Percentiles rank a stretch among this genome's conserved stretches.
phyloP scores from a whole-genome alignment of 2,113 vertebrate genomes.

The Dascyllus trimaculatus region DNA sequence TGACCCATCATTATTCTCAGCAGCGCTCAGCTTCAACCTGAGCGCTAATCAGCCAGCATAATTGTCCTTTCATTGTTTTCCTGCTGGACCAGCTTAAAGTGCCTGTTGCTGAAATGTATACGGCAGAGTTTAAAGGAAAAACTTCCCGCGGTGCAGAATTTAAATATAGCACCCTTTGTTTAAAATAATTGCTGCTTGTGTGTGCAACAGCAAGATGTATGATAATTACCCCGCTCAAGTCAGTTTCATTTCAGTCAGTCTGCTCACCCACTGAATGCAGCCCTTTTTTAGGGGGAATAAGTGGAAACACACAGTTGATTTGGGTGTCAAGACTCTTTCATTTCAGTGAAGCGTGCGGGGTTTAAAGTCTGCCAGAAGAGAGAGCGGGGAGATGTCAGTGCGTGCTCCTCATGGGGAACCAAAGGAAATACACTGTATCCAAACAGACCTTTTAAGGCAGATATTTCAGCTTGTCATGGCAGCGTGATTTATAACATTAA shows the following conservation, averaged over 20 bases:
- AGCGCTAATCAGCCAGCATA: constrained; percentile 29
- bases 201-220: constrained; percentile 53
- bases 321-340: constrained; percentile 37
- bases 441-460: constrained; percentile 20
- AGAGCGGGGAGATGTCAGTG: neutral
- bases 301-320: constrained; percentile 37
- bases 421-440: neutral
- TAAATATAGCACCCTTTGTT: constrained; percentile 70
- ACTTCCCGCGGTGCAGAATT: constrained; percentile 43
- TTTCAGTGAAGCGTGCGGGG: constrained; percentile 11
- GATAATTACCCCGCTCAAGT: constrained; percentile 67
- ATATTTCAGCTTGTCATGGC: constrained; percentile 1
- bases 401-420: constrained; percentile 6
- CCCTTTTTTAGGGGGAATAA: constrained; percentile 39
- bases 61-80: constrained; percentile 5
- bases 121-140: constrained; percentile 13
- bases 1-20: constrained; percentile 2
- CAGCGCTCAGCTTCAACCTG: constrained; percentile 3
- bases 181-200: constrained; percentile 71
- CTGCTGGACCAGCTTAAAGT: constrained; percentile 1
- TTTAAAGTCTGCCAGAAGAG: constrained; percentile 30
- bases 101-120: constrained; percentile 3
- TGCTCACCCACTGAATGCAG: constrained; percentile 55
- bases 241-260: constrained; percentile 70
- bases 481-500: constrained; percentile 22